phyloP scores from a whole-genome alignment of 2,797 vertebrate genomes.

The Morus bassanus region DNA sequence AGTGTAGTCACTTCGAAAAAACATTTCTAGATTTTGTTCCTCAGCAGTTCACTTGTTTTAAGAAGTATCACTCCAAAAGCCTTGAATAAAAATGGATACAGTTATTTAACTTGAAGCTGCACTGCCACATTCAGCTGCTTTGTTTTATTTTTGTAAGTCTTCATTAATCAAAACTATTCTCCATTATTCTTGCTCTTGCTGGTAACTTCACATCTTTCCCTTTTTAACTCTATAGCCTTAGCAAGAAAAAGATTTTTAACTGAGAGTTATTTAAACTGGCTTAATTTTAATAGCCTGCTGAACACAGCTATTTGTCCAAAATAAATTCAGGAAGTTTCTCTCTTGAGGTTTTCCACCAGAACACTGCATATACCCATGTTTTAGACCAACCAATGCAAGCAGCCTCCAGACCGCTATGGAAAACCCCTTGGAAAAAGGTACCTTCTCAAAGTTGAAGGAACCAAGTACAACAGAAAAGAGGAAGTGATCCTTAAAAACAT shows the following conservation, averaged over 20 bases:
- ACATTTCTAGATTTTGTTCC: background rate
- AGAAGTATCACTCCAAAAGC: background rate
- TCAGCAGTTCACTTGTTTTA: background rate
- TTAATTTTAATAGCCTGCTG: background rate
- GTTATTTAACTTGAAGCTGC: background rate
- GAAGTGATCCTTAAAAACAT: background rate
- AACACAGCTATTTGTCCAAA: background rate
- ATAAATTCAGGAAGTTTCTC: background rate
- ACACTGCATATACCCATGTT: fast-evolving
- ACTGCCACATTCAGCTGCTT: background rate
- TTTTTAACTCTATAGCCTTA: background rate
- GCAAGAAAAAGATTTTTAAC: background rate
- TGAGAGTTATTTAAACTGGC: background rate
- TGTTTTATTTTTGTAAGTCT: background rate
- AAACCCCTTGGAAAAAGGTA: background rate
- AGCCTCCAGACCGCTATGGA: background rate
- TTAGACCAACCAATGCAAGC: background rate
- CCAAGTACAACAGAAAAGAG: background rate
- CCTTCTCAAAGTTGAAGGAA: background rate
- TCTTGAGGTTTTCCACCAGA: background rate
- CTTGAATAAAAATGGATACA: background rate
- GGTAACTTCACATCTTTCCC: background rate
- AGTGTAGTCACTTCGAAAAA: background rate
- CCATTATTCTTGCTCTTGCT: background rate
- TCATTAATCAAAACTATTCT: background rate